Conservation (phyloP, 2,888 invertebrate genomes). For the Muscina levida region DNA sequence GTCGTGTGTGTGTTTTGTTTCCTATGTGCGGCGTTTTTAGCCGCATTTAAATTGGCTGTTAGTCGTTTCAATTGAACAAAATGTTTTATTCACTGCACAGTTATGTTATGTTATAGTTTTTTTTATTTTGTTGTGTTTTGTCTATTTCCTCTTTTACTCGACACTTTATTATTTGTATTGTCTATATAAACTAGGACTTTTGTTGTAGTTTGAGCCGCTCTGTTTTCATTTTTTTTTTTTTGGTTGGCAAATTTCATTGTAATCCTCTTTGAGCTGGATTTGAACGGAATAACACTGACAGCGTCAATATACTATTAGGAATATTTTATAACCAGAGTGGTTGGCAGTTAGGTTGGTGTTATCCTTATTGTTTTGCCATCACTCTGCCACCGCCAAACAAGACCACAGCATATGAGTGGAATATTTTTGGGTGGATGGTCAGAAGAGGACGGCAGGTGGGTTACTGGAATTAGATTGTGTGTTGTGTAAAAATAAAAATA, state of each 20-base stretch:
- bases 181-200: constrained; percentile 3
- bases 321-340: no score
- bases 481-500: no score
- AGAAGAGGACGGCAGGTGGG: no score
- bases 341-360: neutral
- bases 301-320: constrained; percentile 20
- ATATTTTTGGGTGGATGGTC: no score
- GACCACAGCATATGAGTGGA: no score
- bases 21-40: no score
- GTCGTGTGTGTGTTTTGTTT: no score
- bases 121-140: neutral
- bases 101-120: no score
- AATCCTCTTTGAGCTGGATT: constrained; percentile 33
- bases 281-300: constrained; percentile 2
- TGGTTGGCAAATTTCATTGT: constrained; percentile 18
- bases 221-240: constrained; percentile 7
- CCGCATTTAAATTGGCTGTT: no score
- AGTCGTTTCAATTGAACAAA: no score
- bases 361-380: neutral
- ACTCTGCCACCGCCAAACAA: no score
- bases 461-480: no score
- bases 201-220: constrained; percentile 5
- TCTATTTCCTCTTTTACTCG: neutral
- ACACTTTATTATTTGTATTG: constrained; percentile 9
- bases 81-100: neutral